phyloP scores from a whole-genome alignment of 2,797 vertebrate species.

The Muraenolepis orangiensis region DNA sequence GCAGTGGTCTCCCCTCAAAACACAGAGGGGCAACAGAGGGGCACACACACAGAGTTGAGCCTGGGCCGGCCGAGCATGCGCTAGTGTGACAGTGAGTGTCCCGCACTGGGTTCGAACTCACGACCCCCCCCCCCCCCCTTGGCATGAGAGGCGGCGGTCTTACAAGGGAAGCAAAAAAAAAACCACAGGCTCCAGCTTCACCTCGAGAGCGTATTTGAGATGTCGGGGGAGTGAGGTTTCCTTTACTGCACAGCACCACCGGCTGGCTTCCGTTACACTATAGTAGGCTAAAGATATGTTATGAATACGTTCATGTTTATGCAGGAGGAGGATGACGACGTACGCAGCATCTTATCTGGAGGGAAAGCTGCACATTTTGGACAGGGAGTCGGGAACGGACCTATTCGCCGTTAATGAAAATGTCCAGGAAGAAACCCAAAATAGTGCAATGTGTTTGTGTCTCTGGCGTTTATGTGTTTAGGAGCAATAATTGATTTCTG shows the following conservation, averaged over 20 bases:
- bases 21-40: no score
- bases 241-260: no score
- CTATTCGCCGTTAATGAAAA: conserved; percentile 52
- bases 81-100: no score
- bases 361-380: neutral
- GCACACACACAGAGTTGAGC: neutral
- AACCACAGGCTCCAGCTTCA: no score
- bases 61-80: neutral
- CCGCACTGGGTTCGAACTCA: no score
- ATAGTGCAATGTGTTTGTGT: conserved; percentile 50
- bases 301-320: neutral
- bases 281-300: conserved; percentile 1
- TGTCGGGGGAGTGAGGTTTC: no score
- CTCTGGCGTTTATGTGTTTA: conserved; percentile 67
- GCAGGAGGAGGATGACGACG: neutral
- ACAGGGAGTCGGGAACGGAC: conserved; percentile 15
- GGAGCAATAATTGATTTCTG: conserved; percentile 75
- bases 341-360: neutral
- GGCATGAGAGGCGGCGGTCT: no score
- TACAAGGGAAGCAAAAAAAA: no score
- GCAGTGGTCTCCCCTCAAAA: conserved; percentile 16
- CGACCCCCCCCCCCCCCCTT: no score
- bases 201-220: no score
- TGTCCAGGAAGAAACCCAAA: conserved; percentile 43
- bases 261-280: no score